A percentile compares a stretch with the other conserved stretches of the same genome.
Conservation (phyloP, 2,888 invertebrate species). For the Noctua fimbriata region DNA sequence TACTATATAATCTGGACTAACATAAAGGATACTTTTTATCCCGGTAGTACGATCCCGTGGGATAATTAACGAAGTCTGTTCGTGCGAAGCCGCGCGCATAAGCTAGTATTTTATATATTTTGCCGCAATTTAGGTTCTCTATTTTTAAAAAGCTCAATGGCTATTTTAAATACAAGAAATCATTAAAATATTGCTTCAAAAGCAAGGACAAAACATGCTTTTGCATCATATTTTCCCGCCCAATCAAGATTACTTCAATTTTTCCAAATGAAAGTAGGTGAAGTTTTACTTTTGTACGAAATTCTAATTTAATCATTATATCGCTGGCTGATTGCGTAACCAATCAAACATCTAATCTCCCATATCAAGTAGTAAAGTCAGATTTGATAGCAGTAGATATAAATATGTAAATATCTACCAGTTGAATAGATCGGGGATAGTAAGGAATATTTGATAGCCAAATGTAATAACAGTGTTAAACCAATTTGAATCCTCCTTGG, state of each 20-base stretch:
- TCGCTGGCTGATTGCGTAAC: background rate
- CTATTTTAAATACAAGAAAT: background rate
- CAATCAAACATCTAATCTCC: background rate
- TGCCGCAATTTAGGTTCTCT: background rate
- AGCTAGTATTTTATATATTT: background rate
- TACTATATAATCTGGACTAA: too few species aligned
- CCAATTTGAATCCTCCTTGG: constrained; percentile 40
- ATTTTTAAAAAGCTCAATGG: background rate
- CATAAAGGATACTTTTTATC: too few species aligned
- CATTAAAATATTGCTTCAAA: background rate
- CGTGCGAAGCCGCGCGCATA: too few species aligned
- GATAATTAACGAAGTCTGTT: too few species aligned
- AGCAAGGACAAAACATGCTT: background rate
- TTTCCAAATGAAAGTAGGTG: background rate
- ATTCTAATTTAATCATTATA: background rate
- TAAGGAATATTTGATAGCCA: background rate
- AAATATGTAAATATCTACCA: background rate
- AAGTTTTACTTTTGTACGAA: background rate
- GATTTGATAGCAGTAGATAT: background rate
- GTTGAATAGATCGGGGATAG: background rate
- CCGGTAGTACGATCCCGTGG: too few species aligned
- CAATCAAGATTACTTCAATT: background rate
- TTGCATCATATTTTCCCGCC: too few species aligned
- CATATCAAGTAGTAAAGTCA: background rate
- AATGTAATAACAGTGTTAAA: constrained; percentile 31